These are phyloP conservation scores for Micronisus gabar DNA, from an alignment of 2,113 vertebrate genomes.

Conservation along the genomic window DNA sequence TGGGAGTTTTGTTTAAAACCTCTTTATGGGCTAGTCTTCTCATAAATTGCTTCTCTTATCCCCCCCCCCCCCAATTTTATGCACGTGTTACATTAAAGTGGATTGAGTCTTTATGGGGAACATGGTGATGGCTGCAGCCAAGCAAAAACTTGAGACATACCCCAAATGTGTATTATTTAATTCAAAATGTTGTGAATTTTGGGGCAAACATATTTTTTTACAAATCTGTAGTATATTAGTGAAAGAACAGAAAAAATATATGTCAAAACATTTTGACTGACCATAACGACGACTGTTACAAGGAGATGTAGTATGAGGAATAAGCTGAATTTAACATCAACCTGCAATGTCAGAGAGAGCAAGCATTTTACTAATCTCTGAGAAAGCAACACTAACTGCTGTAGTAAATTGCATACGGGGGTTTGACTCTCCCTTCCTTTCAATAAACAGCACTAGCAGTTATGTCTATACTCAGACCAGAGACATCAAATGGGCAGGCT, in stretches of 20 bases:
- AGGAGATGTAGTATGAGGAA: neutral
- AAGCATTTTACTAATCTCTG: neutral
- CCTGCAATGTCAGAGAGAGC: neutral
- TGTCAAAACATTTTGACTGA: neutral
- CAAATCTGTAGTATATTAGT: neutral
- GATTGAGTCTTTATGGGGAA: neutral
- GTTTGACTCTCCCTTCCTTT: neutral
- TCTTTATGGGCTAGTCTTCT: neutral
- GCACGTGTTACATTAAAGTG: neutral
- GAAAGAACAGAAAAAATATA: neutral
- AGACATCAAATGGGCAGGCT: neutral
- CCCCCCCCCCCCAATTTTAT: neutral
- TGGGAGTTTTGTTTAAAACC: neutral
- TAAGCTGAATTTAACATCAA: neutral
- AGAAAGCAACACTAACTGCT: neutral
- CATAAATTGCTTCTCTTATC: neutral
- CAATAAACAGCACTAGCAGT: neutral
- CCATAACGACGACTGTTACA: neutral
- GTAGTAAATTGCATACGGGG: neutral
- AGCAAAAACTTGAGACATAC: neutral
- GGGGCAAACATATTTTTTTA: accelerated
- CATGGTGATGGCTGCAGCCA: neutral
- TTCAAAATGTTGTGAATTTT: neutral
- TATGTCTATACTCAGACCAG: neutral
- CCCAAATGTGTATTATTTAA: neutral